Evolutionary conservation across 2,888 invertebrate species (phyloP).

Genomic region (Caenorhabditis wallacei): DNA sequence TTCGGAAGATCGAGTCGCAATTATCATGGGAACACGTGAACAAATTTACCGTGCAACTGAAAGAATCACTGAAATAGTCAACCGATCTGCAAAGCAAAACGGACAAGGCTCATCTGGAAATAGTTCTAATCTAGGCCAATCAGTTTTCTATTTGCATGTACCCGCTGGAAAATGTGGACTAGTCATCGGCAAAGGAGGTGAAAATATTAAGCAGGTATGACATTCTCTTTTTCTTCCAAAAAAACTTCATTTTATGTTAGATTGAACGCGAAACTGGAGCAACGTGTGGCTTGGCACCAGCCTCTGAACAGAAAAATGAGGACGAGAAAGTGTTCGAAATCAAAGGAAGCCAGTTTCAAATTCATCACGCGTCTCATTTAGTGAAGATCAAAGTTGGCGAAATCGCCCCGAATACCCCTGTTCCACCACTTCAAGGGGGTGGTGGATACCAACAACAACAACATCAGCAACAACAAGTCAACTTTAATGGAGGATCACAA

Average conservation of each 20-base stretch:
- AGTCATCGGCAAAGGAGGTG: slow-evolving; percentile 96
- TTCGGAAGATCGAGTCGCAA: slow-evolving; percentile 92
- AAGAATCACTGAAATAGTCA: slow-evolving; percentile 79
- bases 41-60: slow-evolving; percentile 85
- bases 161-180: slow-evolving; percentile 97
- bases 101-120: not conserved
- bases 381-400: slow-evolving; percentile 91
- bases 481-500: not conserved
- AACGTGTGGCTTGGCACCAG: slow-evolving; percentile 95
- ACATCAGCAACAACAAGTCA: slow-evolving; percentile 24
- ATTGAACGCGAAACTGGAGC: slow-evolving; percentile 89
- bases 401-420: slow-evolving; percentile 79
- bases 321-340: slow-evolving; percentile 93
- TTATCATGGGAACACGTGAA: slow-evolving; percentile 90
- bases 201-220: slow-evolving; percentile 91
- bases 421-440: slow-evolving; percentile 69
- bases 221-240: not conserved
- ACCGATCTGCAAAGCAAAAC: slow-evolving; percentile 52
- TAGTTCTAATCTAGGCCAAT: not conserved
- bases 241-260: slow-evolving; percentile 39
- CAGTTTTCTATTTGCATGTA: slow-evolving; percentile 85
- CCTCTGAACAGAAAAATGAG: slow-evolving; percentile 88
- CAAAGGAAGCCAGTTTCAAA: slow-evolving; percentile 93
- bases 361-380: slow-evolving; percentile 95
- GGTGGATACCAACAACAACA: slow-evolving; percentile 8